These are phyloP conservation scores for Drosophila varians DNA, from an alignment of 1,140 invertebrate species.

Conservation along the genomic window DNA sequence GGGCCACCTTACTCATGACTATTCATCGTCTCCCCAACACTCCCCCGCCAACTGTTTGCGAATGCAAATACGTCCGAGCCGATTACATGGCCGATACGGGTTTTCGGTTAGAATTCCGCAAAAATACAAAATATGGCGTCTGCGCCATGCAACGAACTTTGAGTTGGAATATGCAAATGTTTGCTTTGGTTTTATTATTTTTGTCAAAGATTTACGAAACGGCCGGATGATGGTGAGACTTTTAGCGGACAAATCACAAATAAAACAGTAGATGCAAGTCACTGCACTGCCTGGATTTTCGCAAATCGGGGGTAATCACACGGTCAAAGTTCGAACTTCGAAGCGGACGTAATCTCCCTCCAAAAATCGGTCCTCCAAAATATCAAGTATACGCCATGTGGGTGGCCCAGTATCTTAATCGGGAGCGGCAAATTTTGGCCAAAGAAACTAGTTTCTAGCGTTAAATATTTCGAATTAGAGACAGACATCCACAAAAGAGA, in stretches of 20 bases:
- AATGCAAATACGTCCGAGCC: constrained; percentile 15
- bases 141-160: constrained; percentile 28
- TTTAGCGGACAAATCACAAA: constrained; percentile 45
- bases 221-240: constrained; percentile 26
- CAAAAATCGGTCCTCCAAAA: background rate
- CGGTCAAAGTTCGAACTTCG: constrained; percentile 13
- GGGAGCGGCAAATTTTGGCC: constrained; percentile 36
- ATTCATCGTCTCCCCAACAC: constrained; percentile 35
- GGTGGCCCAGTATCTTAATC: constrained; percentile 7
- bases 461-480: too few species aligned
- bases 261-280: constrained; percentile 1
- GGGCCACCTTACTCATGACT: constrained; percentile 34
- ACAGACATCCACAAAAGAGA: constrained; percentile 29
- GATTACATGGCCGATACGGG: constrained; percentile 30
- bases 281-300: background rate
- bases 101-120: constrained; percentile 31
- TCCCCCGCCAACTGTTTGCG: constrained; percentile 38
- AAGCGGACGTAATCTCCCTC: background rate
- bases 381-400: constrained; percentile 36
- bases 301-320: constrained; percentile 16
- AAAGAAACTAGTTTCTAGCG: constrained; percentile 19
- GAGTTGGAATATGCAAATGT: constrained; percentile 34
- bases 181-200: constrained; percentile 8
- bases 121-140: constrained; percentile 10
- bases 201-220: constrained; percentile 9